phyloP scores from a whole-genome alignment of 2,113 vertebrate genomes.

The Mus pahari region DNA sequence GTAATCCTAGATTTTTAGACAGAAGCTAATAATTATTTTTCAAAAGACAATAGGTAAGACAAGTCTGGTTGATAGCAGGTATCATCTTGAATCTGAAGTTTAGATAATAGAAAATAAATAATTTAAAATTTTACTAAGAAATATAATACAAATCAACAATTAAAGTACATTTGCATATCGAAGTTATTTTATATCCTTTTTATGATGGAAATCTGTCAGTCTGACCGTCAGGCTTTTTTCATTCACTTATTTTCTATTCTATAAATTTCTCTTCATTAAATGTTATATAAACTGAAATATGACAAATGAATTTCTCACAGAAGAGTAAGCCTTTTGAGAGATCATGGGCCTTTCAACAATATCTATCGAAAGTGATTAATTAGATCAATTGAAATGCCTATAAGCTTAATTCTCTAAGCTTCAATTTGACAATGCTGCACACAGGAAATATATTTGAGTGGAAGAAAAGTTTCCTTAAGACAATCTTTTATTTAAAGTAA shows the following conservation, averaged over 20 bases:
- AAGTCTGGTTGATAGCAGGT: constrained; percentile 58
- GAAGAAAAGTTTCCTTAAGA: constrained; percentile 69
- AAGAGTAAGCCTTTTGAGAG: constrained; percentile 82
- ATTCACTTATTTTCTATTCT: constrained; percentile 74
- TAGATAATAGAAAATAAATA: constrained; percentile 73
- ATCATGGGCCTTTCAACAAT: constrained; percentile 74
- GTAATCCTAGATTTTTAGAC: constrained; percentile 44
- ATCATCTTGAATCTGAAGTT: constrained; percentile 64
- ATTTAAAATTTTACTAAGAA: constrained; percentile 67
- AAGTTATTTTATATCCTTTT: constrained; percentile 47
- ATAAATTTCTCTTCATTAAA: constrained; percentile 71
- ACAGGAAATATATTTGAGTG: constrained; percentile 67
- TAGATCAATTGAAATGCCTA: constrained; percentile 75
- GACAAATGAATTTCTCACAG: constrained; percentile 83
- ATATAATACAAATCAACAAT: constrained; percentile 62
- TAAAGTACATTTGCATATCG: constrained; percentile 52
- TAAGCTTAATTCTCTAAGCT: constrained; percentile 58
- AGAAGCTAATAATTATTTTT: constrained; percentile 64
- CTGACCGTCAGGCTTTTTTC: constrained; percentile 56
- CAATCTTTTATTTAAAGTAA: constrained; percentile 11
- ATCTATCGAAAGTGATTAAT: constrained; percentile 73
- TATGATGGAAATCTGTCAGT: constrained; percentile 79
- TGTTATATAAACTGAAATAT: constrained; percentile 77
- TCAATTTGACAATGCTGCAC: constrained; percentile 65
- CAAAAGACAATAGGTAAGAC: constrained; percentile 45